Evolutionary conservation across 92 coral and sea anemone species (phyloP).

Genomic region (Siderastrea siderea): DNA sequence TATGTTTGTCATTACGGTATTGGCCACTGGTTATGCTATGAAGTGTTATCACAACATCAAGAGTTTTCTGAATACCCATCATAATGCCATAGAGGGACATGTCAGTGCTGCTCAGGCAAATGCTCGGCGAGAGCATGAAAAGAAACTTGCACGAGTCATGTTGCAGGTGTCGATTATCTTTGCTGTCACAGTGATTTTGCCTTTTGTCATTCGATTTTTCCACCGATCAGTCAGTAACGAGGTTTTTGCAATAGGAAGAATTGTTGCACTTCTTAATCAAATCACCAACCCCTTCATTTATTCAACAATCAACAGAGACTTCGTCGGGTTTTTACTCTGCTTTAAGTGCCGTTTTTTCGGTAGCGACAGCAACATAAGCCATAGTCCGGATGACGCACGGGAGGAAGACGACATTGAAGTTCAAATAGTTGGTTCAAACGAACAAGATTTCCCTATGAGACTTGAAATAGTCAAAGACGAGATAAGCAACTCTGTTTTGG

Average conservation of each 20-base stretch:
- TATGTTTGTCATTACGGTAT: neutral
- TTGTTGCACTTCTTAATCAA: neutral
- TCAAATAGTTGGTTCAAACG: neutral
- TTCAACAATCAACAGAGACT: neutral
- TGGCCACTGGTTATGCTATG: neutral
- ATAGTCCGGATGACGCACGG: neutral
- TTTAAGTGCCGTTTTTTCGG: neutral
- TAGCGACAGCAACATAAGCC: neutral
- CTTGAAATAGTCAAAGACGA: neutral
- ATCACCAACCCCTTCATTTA: neutral
- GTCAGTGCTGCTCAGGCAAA: neutral
- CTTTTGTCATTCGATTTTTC: neutral
- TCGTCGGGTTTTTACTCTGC: neutral
- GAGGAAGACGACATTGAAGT: neutral
- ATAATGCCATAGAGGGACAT: neutral
- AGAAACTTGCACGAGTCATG: neutral
- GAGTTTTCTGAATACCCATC: neutral
- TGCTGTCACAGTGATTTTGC: neutral
- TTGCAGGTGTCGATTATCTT: neutral
- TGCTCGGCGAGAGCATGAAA: neutral
- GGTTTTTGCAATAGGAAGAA: neutral
- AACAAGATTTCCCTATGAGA: neutral
- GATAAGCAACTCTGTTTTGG: neutral
- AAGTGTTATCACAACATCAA: neutral
- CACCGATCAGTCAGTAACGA: neutral